Evolutionary conservation across 2,888 invertebrate species (phyloP).

Genomic region (Ophioninae sp.): DNA sequence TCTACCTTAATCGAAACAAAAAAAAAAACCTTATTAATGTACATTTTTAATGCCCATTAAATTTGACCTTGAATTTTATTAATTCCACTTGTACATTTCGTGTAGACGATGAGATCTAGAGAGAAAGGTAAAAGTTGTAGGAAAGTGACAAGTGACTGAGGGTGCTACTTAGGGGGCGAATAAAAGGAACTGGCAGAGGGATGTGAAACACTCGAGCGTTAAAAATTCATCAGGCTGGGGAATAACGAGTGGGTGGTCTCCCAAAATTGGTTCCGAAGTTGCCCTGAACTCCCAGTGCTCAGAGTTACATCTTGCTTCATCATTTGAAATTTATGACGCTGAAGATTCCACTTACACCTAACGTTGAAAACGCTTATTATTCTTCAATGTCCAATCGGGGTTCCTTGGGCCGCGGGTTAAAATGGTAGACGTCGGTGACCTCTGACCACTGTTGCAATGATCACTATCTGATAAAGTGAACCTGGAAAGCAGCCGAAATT

Average conservation of each 20-base stretch:
- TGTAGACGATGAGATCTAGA: not conserved
- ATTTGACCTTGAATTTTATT: not conserved
- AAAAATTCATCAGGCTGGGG: conserved; percentile 10
- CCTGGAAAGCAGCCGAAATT: too few species aligned
- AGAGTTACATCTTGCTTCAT: not conserved
- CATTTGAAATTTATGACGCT: not conserved
- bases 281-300: not conserved
- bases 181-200: not conserved
- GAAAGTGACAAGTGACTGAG: conserved; percentile 19
- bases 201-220: conserved; percentile 10
- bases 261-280: conserved; percentile 20
- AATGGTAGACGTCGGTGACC: too few species aligned
- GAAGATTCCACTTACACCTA: not conserved
- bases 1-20: not conserved
- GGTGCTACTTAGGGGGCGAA: conserved; percentile 14
- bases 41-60: not conserved
- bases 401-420: too few species aligned
- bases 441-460: too few species aligned
- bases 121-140: not conserved
- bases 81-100: not conserved
- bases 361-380: not conserved
- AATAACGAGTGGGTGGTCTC: not conserved
- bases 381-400: not conserved
- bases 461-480: too few species aligned
- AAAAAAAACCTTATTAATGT: not conserved